Conservation (phyloP, 2,113 vertebrate genomes). For the Gila orcuttii region DNA sequence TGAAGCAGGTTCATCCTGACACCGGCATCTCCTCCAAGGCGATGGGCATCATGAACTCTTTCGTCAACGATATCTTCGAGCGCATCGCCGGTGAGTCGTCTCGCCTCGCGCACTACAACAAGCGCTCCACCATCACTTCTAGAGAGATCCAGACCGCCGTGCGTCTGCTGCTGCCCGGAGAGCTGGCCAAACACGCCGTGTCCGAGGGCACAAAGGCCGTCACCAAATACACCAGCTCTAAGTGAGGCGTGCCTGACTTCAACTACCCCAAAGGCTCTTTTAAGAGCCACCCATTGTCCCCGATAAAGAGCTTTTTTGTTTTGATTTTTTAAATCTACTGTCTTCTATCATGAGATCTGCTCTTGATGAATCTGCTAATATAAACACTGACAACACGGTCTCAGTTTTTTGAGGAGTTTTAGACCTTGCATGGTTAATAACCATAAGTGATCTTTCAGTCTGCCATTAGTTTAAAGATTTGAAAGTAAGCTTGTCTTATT, state of each 20-base stretch:
- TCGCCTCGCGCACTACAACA: conserved; percentile 71
- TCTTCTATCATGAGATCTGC: too few species aligned
- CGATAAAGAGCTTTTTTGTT: too few species aligned
- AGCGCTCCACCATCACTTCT: conserved; percentile 74
- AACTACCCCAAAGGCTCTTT: too few species aligned
- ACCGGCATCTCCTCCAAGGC: conserved; percentile 76
- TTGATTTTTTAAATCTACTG: too few species aligned
- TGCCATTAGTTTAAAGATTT: too few species aligned
- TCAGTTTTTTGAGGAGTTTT: too few species aligned
- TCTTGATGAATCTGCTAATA: too few species aligned
- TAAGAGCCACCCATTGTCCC: too few species aligned
- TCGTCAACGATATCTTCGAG: conserved; percentile 76
- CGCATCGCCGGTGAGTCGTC: conserved; percentile 63
- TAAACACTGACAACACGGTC: too few species aligned
- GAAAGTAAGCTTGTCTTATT: too few species aligned
- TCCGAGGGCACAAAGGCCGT: conserved; percentile 31
- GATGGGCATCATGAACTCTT: conserved; percentile 77
- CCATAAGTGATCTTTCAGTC: too few species aligned
- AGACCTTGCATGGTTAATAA: too few species aligned
- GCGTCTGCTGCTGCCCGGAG: conserved; percentile 63
- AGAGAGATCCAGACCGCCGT: conserved; percentile 86
- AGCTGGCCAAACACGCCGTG: conserved; percentile 34
- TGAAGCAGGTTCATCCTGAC: conserved; percentile 79
- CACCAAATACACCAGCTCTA: conserved; percentile 20
- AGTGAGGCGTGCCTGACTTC: conserved; percentile 58